These are phyloP conservation scores for Tetragonisca angustula DNA, from an alignment of 2,888 invertebrate genomes.

Conservation along the genomic window DNA sequence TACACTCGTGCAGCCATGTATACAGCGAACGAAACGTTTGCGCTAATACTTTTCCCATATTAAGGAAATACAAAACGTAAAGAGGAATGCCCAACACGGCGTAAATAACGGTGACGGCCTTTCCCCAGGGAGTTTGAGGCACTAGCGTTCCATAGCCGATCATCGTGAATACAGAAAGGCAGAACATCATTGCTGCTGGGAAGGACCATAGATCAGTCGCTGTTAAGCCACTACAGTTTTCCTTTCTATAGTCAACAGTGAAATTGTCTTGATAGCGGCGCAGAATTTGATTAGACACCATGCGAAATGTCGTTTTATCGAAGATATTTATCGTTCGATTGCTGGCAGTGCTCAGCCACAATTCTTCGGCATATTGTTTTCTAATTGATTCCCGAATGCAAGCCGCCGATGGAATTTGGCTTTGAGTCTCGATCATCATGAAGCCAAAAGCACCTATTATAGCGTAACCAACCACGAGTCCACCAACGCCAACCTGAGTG, in stretches of 20 bases:
- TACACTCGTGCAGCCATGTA: constrained; percentile 80
- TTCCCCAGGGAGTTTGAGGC: constrained; percentile 93
- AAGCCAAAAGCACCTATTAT: constrained; percentile 94
- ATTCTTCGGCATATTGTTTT: constrained; percentile 84
- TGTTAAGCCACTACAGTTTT: constrained; percentile 88
- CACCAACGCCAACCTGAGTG: constrained; percentile 94
- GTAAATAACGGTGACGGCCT: constrained; percentile 93
- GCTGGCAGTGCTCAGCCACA: constrained; percentile 89
- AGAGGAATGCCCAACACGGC: constrained; percentile 95
- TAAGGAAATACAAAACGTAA: constrained; percentile 94
- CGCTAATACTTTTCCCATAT: constrained; percentile 94
- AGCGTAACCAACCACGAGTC: constrained; percentile 93
- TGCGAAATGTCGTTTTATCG: constrained; percentile 88
- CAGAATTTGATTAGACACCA: constrained; percentile 87
- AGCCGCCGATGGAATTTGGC: constrained; percentile 54
- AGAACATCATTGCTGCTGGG: constrained; percentile 95
- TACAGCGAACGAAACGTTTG: constrained; percentile 88
- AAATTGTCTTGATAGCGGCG: constrained; percentile 89
- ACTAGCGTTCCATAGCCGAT: constrained; percentile 96
- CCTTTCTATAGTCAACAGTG: constrained; percentile 86
- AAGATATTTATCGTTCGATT: constrained; percentile 87
- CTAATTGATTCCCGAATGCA: constrained; percentile 79
- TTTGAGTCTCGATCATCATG: constrained; percentile 90
- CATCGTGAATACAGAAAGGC: constrained; percentile 95
- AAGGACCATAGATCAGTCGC: constrained; percentile 92